These are phyloP conservation scores for Drosophila colorata DNA, from an alignment of 2,888 invertebrate genomes.

Conservation along the genomic window DNA sequence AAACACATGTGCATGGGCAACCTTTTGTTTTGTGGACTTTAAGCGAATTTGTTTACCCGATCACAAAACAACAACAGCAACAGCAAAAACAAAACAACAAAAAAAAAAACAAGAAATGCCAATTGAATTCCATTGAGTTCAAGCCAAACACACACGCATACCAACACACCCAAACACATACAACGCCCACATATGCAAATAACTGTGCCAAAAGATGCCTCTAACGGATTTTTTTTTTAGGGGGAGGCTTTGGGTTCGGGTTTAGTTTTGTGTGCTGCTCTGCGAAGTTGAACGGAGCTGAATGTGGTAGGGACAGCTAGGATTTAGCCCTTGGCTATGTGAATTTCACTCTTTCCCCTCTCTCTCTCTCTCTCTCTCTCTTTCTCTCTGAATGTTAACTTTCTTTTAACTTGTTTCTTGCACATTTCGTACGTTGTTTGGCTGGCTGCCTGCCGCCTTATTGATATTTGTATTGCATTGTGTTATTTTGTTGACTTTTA, in stretches of 20 bases:
- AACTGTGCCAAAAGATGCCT: constrained; percentile 59
- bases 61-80: constrained; percentile 48
- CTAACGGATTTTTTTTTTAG: constrained; percentile 24
- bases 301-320: constrained; percentile 23
- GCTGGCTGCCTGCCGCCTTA: constrained; percentile 53
- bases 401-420: constrained; percentile 79
- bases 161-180: constrained; percentile 23
- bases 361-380: background rate
- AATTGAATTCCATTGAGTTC: constrained; percentile 79
- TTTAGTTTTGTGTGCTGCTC: background rate
- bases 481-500: constrained; percentile 74
- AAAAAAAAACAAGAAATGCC: constrained; percentile 48
- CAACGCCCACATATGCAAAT: constrained; percentile 77
- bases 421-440: constrained; percentile 60
- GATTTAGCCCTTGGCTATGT: constrained; percentile 75
- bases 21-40: constrained; percentile 72
- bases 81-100: constrained; percentile 18
- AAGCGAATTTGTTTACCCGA: constrained; percentile 76
- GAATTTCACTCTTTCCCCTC: constrained; percentile 28
- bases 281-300: background rate
- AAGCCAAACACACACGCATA: constrained; percentile 24
- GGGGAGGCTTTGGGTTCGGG: background rate
- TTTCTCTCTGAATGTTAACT: constrained; percentile 62
- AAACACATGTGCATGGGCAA: constrained; percentile 45
- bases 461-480: constrained; percentile 79